Conservation (phyloP, 2,797 vertebrate genomes). For the Neostethus bicornis region DNA sequence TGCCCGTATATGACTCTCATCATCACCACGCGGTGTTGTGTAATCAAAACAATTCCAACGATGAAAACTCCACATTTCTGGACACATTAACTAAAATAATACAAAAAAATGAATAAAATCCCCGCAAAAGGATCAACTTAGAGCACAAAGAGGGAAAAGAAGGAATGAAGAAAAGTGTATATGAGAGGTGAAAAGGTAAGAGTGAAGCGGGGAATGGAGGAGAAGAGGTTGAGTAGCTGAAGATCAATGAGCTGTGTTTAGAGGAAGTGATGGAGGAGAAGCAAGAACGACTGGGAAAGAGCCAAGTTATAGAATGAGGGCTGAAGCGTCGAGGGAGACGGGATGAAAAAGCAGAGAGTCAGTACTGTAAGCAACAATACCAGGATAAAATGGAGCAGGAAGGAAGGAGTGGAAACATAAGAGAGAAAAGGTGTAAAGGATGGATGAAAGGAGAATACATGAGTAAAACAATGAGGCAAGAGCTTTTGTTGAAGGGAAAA, state of each 20-base stretch:
- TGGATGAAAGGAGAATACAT: conserved; percentile 17
- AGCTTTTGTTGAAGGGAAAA: conserved; percentile 35
- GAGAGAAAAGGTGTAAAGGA: conserved; percentile 13
- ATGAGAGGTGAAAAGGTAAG: conserved; percentile 8
- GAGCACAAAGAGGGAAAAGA: conserved; percentile 15
- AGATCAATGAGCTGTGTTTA: conserved; percentile 49
- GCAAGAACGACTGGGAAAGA: conserved; percentile 26
- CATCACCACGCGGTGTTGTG: conserved; percentile 20
- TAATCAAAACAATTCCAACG: conserved; percentile 26
- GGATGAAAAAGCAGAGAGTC: conserved; percentile 48
- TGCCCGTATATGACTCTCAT: conserved; percentile 30
- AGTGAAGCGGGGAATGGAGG: conserved; percentile 19
- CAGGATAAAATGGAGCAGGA: conserved; percentile 43
- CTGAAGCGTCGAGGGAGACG: conserved; percentile 30
- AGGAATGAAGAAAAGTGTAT: background rate
- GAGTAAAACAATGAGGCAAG: conserved; percentile 4
- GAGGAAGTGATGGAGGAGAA: conserved; percentile 45
- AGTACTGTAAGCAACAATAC: conserved; percentile 48
- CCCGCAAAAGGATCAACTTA: conserved; percentile 13
- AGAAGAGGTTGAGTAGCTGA: conserved; percentile 33
- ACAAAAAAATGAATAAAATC: conserved; percentile 17
- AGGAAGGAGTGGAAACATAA: conserved; percentile 26
- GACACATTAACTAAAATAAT: conserved; percentile 29
- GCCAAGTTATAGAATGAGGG: conserved; percentile 44
- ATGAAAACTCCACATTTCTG: conserved; percentile 23